Evolutionary conservation across 2,888 invertebrate species (phyloP).

Genomic region (Zygaena filipendulae): DNA sequence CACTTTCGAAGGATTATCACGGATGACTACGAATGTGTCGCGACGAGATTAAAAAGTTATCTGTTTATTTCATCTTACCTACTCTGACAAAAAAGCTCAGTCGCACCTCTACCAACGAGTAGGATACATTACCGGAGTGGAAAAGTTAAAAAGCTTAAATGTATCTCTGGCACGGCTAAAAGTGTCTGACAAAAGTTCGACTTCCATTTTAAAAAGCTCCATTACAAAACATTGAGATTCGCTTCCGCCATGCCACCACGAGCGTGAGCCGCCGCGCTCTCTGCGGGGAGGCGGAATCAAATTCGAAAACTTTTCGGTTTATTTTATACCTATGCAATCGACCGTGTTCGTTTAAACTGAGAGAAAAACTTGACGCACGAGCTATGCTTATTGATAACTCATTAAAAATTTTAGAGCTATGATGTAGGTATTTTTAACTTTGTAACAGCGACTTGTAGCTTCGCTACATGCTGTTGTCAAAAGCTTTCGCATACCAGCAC

Average conservation of each 20-base stretch:
- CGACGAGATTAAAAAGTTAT: slow-evolving; percentile 47
- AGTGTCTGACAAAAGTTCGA: slow-evolving; percentile 70
- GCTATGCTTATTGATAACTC: too few species aligned
- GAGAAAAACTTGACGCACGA: too few species aligned
- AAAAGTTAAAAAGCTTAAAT: slow-evolving; percentile 70
- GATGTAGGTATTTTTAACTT: too few species aligned
- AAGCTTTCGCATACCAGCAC: slow-evolving; percentile 29
- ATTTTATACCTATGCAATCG: slow-evolving; percentile 38
- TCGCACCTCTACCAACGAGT: slow-evolving; percentile 54
- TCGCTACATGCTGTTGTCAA: slow-evolving; percentile 7
- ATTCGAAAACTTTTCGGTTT: slow-evolving; percentile 59
- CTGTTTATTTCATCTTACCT: slow-evolving; percentile 39
- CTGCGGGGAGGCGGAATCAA: slow-evolving; percentile 54
- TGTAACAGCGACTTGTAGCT: not conserved
- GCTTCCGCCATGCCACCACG: slow-evolving; percentile 58
- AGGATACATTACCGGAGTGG: slow-evolving; percentile 67
- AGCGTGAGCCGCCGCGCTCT: slow-evolving; percentile 36
- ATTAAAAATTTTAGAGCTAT: too few species aligned
- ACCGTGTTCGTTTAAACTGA: too few species aligned
- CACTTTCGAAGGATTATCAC: slow-evolving; percentile 51
- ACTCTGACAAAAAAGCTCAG: slow-evolving; percentile 48
- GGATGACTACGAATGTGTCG: slow-evolving; percentile 33
- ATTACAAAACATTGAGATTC: slow-evolving; percentile 69
- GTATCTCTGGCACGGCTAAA: slow-evolving; percentile 67
- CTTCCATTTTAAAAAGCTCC: slow-evolving; percentile 70